phyloP scores from a whole-genome alignment of 2,888 invertebrate species.

The Tinea trinotella region DNA sequence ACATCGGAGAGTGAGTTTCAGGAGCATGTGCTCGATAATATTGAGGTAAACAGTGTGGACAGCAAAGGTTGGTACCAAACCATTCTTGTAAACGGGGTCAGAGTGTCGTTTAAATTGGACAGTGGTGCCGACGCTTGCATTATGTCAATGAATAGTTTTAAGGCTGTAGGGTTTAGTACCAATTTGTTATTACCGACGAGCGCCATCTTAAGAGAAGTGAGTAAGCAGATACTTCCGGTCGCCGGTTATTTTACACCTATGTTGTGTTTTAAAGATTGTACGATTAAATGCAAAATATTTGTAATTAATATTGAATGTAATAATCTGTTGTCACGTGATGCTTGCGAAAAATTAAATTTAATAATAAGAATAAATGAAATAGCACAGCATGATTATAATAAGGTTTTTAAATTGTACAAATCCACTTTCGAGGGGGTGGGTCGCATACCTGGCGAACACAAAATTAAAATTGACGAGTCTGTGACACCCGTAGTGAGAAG shows the following conservation, averaged over 20 bases:
- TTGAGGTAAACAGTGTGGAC: slow-evolving; percentile 13
- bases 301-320: not conserved
- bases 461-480: not conserved
- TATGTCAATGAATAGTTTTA: slow-evolving; percentile 15
- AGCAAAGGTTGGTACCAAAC: slow-evolving; percentile 1
- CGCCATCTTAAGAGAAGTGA: slow-evolving; percentile 16
- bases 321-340: not conserved
- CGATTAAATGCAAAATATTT: not conserved
- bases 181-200: not conserved
- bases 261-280: not conserved
- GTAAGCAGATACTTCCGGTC: slow-evolving; percentile 16
- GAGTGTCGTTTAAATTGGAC: slow-evolving; percentile 12
- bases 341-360: not conserved
- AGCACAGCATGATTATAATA: not conserved
- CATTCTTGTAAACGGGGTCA: slow-evolving; percentile 11
- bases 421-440: not conserved
- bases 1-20: not conserved
- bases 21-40: slow-evolving; percentile 17
- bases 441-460: not conserved
- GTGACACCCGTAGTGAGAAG: slow-evolving; percentile 19
- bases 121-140: slow-evolving; percentile 17
- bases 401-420: not conserved
- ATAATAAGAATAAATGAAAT: not conserved
- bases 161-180: not conserved
- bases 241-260: not conserved